These are phyloP conservation scores for Neoascia interrupta DNA, from an alignment of 2,888 invertebrate genomes.

Conservation along the genomic window DNA sequence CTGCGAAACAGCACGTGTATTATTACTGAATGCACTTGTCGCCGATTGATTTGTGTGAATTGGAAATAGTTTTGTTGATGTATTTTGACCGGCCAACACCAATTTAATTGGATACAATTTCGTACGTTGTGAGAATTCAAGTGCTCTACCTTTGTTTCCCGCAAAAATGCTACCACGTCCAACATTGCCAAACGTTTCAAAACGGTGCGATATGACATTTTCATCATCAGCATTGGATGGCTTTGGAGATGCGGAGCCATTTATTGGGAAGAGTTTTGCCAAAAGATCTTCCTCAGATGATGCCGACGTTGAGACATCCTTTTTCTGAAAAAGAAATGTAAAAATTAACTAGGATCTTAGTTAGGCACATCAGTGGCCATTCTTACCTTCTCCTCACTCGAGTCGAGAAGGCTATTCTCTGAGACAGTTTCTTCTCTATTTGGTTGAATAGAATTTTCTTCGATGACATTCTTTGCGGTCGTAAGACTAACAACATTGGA, in stretches of 20 bases:
- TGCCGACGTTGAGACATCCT: slow-evolving; percentile 19
- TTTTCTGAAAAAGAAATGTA: slow-evolving; percentile 20
- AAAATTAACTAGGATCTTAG: neutral
- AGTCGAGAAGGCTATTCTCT: slow-evolving; percentile 42
- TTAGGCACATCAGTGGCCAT: neutral
- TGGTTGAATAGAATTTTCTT: slow-evolving; percentile 45
- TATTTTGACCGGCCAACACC: slow-evolving; percentile 53
- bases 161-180: slow-evolving; percentile 56
- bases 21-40: slow-evolving; percentile 11
- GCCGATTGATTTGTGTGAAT: slow-evolving; percentile 39
- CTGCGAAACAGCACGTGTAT: slow-evolving; percentile 19
- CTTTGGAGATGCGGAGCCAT: slow-evolving; percentile 12
- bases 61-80: slow-evolving; percentile 59
- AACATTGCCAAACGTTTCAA: slow-evolving; percentile 53
- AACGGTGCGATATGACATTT: slow-evolving; percentile 46
- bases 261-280: slow-evolving; percentile 22
- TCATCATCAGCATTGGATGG: slow-evolving; percentile 41
- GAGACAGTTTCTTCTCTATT: slow-evolving; percentile 37
- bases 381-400: slow-evolving; percentile 54
- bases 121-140: slow-evolving; percentile 51
- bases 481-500: slow-evolving; percentile 73
- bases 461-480: slow-evolving; percentile 70
- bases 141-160: slow-evolving; percentile 61
- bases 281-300: slow-evolving; percentile 46
- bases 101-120: slow-evolving; percentile 59